phyloP scores from a whole-genome alignment of 2,888 invertebrate species.

The Rotaria socialis region DNA sequence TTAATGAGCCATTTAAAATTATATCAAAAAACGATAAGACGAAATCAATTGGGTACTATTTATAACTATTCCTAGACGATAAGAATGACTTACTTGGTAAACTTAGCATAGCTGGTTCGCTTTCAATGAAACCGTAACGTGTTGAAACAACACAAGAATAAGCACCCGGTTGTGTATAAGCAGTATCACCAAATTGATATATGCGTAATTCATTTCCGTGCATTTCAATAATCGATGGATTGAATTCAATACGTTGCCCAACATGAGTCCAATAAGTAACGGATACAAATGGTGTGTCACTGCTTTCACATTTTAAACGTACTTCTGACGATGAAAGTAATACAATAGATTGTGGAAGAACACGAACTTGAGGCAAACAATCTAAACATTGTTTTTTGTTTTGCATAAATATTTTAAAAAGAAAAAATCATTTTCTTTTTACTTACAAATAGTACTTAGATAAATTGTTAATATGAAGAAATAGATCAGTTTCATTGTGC shows the following conservation, averaged over 20 bases:
- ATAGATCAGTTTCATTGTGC: neutral
- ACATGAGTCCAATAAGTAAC: constrained; percentile 27
- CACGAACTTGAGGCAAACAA: constrained; percentile 22
- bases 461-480: neutral
- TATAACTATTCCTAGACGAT: neutral
- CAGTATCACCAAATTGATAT: constrained; percentile 37
- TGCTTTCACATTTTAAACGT: constrained; percentile 32
- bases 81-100: constrained; percentile 25
- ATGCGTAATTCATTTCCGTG: constrained; percentile 24
- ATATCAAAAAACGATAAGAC: neutral
- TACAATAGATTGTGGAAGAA: constrained; percentile 6
- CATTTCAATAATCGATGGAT: constrained; percentile 5
- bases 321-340: constrained; percentile 9
- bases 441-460: neutral
- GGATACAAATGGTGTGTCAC: neutral
- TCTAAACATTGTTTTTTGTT: neutral
- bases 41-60: neutral
- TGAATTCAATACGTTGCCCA: constrained; percentile 30
- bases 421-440: neutral
- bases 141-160: constrained; percentile 27
- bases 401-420: too few species aligned
- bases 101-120: constrained; percentile 25
- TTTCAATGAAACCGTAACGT: neutral
- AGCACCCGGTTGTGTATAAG: constrained; percentile 32
- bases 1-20: constrained; percentile 5